Evolutionary conservation across 1,140 invertebrate genomes (phyloP), one percentile per base, ranked within the genome.

Genomic region (Halesus radiatus): DNA sequence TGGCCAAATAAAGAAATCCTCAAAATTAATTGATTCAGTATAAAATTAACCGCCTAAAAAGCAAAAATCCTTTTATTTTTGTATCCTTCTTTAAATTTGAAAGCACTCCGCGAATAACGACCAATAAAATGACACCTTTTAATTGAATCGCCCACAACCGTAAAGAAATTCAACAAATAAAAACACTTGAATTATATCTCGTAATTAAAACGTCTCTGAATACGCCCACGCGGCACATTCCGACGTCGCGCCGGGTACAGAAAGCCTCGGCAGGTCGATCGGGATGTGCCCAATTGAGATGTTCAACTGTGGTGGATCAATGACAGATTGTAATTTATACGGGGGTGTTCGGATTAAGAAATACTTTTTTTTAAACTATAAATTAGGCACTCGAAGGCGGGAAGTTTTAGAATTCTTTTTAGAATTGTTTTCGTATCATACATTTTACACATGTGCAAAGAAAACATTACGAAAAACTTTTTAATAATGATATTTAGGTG

Each of bases 141-240:
- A 60, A 60, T 60, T 60, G 56, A 60, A 60, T 23, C 56, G 56
- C 56, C 56, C 56, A 60, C 56, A 45, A 7, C 37, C n/a, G 23
- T 20, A 23, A 60, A 60, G 18, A 20, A 60, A 60, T 15, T 23
- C 18, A 23, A 23, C 18, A 20, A 60, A 60, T 60, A 60, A 60
- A 60, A 60, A 60, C 56, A 60, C 18, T 22, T 13, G 56, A 60
- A 60, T 5, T 60, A 60, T 23, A 60, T 22, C 56, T 23, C 8
- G 56, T 60, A 60, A 60, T 60, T 60, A 60, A 60, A 60, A 60
- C 23, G 23, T 60, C 23, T 60, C 56, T 60, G 18, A 60, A 60
- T 60, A 20, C 56, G 56, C 56, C 56, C 56, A 60, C 56, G 7
- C 8, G 56, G 56, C 16, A 23, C 56, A 60, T 60, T 60, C 56